phyloP scores from a whole-genome alignment of 1,140 invertebrate genomes.

The Bombus sibiricus region DNA sequence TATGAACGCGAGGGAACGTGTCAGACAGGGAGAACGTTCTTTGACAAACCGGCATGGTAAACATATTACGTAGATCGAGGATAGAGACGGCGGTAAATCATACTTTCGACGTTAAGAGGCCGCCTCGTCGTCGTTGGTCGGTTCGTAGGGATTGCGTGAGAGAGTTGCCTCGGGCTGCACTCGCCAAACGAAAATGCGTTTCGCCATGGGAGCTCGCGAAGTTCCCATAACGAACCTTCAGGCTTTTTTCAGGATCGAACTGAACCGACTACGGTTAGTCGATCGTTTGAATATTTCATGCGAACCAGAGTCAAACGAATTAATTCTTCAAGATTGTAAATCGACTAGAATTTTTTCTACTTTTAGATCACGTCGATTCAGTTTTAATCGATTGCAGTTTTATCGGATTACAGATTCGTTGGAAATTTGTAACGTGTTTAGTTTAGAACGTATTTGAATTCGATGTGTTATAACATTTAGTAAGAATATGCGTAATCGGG shows the following conservation, averaged over 20 bases:
- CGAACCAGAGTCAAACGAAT: not conserved
- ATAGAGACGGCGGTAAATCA: constrained; percentile 50
- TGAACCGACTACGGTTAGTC: not conserved
- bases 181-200: constrained; percentile 47
- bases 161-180: constrained; percentile 28
- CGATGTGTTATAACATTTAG: too few relatives aligned
- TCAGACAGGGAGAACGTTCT: not conserved
- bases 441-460: too few relatives aligned
- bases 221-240: constrained; percentile 46
- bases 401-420: too few relatives aligned
- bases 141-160: constrained; percentile 36
- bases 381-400: too few relatives aligned
- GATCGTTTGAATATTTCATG: constrained; percentile 1
- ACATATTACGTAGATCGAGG: constrained; percentile 34
- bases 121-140: not conserved
- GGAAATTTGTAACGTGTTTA: too few relatives aligned
- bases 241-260: not conserved
- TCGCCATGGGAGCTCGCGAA: constrained; percentile 46
- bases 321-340: not conserved
- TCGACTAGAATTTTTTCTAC: not conserved
- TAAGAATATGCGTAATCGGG: too few relatives aligned
- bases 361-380: not conserved
- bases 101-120: constrained; percentile 51
- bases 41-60: constrained; percentile 43
- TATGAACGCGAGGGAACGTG: constrained; percentile 8